Evolutionary conservation across 2,797 vertebrate genomes (phyloP).

Genomic region (Catostomus latipinnis): DNA sequence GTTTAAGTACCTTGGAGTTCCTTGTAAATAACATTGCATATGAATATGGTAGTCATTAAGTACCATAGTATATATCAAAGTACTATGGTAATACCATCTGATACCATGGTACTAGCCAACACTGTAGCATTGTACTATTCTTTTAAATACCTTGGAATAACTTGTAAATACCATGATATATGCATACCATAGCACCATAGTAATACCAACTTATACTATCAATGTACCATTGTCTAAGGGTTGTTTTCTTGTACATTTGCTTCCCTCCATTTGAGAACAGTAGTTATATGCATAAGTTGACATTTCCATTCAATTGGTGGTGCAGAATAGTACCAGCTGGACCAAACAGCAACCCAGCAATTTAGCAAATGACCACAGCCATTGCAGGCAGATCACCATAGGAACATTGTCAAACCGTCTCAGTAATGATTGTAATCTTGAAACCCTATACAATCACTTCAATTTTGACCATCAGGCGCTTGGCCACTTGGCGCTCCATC

Average conservation of each 20-base stretch:
- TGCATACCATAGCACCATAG: not conserved
- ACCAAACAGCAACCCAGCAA: conserved; percentile 20
- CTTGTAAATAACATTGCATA: not conserved
- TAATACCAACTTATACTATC: not conserved
- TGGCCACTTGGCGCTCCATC: too few species aligned
- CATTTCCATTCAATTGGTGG: conserved; percentile 16
- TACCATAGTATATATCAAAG: not conserved
- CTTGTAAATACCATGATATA: not conserved
- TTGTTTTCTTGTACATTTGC: not conserved
- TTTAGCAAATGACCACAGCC: conserved; percentile 13
- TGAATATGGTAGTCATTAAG: not conserved
- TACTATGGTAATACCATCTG: not conserved
- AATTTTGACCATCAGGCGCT: too few species aligned
- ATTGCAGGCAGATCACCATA: conserved; percentile 16
- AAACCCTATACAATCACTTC: too few species aligned
- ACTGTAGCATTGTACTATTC: not conserved
- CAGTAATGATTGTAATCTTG: too few species aligned
- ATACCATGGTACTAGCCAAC: not conserved
- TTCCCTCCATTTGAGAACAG: not conserved
- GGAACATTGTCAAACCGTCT: conserved; percentile 27
- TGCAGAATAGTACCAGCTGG: conserved; percentile 10
- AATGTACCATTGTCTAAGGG: not conserved
- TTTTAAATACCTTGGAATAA: not conserved
- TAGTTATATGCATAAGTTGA: not conserved
- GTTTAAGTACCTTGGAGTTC: not conserved